Evolutionary conservation across 2,888 invertebrate genomes (phyloP).

Genomic region (Rhingia campestris): DNA sequence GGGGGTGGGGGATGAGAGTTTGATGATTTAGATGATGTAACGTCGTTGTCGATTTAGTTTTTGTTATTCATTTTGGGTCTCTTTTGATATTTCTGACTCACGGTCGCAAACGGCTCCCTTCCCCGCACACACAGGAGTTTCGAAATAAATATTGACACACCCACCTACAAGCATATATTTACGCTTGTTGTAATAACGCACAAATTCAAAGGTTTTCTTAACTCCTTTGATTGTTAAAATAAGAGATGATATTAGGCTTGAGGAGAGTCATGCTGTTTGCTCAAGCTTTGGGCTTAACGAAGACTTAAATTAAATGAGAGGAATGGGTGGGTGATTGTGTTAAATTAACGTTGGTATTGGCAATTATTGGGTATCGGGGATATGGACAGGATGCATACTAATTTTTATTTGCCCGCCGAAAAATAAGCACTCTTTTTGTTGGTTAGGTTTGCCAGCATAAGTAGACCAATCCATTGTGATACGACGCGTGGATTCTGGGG

Average conservation of each 20-base stretch:
- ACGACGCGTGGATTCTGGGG: too few species aligned
- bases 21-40: constrained; percentile 21
- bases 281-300: neutral
- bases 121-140: neutral
- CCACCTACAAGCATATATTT: constrained; percentile 39
- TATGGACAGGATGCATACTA: too few species aligned
- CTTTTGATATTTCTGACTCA: constrained; percentile 41
- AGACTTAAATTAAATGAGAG: neutral
- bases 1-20: neutral
- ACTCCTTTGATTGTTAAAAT: constrained; percentile 11
- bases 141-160: constrained; percentile 9
- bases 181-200: constrained; percentile 24
- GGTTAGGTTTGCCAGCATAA: too few species aligned
- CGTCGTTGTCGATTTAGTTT: constrained; percentile 27
- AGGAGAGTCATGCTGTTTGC: neutral
- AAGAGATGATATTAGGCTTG: neutral
- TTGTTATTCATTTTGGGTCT: constrained; percentile 41
- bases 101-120: neutral
- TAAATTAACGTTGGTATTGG: too few species aligned
- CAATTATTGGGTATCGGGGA: too few species aligned
- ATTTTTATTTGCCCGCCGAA: too few species aligned
- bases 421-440: too few species aligned
- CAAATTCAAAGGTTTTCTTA: constrained; percentile 17
- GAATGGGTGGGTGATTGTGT: too few species aligned
- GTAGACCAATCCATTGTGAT: too few species aligned